Evolutionary conservation across 2,797 vertebrate genomes (phyloP).

Genomic region (Limnodromus scolopaceus): DNA sequence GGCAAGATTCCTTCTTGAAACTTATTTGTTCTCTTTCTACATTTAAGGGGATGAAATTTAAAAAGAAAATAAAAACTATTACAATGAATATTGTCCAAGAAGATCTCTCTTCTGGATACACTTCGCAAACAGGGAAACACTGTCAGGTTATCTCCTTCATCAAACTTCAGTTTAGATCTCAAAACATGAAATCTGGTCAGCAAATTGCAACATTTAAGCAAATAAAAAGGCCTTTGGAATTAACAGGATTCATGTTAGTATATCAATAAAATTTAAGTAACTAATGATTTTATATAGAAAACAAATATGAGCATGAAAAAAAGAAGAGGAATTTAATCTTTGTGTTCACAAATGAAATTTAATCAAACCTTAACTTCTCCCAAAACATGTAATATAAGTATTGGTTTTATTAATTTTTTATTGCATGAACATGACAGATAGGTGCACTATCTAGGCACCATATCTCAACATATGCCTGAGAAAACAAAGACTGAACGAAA

Average conservation of each 20-base stretch:
- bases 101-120: not conserved
- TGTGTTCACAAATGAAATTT: not conserved
- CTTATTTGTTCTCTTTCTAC: not conserved
- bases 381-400: not conserved
- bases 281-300: not conserved
- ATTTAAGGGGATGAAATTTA: not conserved
- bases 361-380: slow-evolving; percentile 19
- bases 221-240: not conserved
- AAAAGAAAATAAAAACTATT: not conserved
- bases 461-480: not conserved
- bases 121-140: not conserved
- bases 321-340: not conserved
- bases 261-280: not conserved
- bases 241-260: not conserved
- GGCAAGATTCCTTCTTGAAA: not conserved
- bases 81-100: not conserved
- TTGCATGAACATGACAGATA: not conserved
- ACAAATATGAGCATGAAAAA: not conserved
- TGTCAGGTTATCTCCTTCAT: not conserved
- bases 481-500: slow-evolving; percentile 57
- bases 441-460: not conserved
- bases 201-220: not conserved
- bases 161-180: not conserved
- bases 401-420: not conserved
- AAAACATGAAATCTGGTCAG: not conserved